A percentile compares a stretch with the other conserved stretches of the same genome.
These are phyloP conservation scores for Parnassius glacialis DNA, from an alignment of 2,888 invertebrate species.

Conservation along the genomic window DNA sequence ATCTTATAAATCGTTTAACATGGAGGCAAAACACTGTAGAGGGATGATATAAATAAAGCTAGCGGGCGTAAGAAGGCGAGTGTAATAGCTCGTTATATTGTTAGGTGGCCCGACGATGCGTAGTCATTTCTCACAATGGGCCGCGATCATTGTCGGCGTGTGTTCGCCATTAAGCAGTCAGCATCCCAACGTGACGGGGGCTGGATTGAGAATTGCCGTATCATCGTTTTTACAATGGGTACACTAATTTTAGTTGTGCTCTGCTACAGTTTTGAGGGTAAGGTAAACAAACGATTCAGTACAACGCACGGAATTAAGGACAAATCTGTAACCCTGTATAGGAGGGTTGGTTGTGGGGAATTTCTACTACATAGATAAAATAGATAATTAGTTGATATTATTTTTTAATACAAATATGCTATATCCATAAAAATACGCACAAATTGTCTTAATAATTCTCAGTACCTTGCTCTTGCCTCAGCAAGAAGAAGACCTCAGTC, in stretches of 20 bases:
- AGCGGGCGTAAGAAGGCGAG: constrained; percentile 36
- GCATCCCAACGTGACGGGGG: constrained; percentile 40
- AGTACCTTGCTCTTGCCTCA: too few relatives aligned
- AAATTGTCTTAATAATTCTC: too few relatives aligned
- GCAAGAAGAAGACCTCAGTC: too few relatives aligned
- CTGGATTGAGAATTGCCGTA: constrained; percentile 28
- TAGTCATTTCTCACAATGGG: constrained; percentile 45
- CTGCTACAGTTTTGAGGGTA: constrained; percentile 34
- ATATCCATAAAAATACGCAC: too few relatives aligned
- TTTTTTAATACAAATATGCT: too few relatives aligned
- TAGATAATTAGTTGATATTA: too few relatives aligned
- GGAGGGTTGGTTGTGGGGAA: too few relatives aligned
- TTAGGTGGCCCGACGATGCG: constrained; percentile 43
- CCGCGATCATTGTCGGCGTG: constrained; percentile 48
- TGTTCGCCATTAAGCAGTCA: constrained; percentile 65
- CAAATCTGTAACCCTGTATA: too few relatives aligned
- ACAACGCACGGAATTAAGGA: too few relatives aligned
- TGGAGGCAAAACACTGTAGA: constrained; percentile 24
- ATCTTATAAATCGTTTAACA: constrained; percentile 24
- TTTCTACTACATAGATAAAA: too few relatives aligned
- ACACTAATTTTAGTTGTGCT: constrained; percentile 25
- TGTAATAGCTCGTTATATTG: constrained; percentile 73
- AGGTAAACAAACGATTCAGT: constrained; percentile 9
- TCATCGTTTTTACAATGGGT: constrained; percentile 20
- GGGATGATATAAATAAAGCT: constrained; percentile 28